Evolutionary conservation across 2,888 invertebrate genomes (phyloP), one percentile per base, ranked within the genome.

Genomic region (Hemicrepidius hirtus): DNA sequence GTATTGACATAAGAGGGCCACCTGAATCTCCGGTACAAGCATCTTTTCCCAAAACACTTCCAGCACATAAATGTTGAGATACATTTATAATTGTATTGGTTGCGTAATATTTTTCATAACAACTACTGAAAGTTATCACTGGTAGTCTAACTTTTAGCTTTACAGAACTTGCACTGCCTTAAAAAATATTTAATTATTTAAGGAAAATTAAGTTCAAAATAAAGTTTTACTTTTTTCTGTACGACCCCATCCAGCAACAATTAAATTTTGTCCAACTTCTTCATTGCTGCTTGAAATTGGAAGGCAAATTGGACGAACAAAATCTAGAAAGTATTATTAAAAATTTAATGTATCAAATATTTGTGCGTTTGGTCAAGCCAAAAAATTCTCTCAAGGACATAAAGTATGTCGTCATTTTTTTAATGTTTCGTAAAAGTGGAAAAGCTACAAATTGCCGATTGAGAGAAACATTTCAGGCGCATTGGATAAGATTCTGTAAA

Each of bases 21-120:
- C 94, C 94, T 0, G 93, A 93, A 78, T 94, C 94, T 0, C 94
- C 94, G 12, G 87, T 88, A 79, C 94, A 94, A 0, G 93, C 90
- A 79, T 94, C 94, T 78, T 91, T 88, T 1, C 89, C 89, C 66
- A 86, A 88, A 32, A 87, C 87, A 0, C 94, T 94, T 1, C 94
- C 94, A 7, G 93, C 94, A 80, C 94, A 94, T 0, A 94, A 79
- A 77, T 92, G 92, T 18, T 93, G 93, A 16, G 86, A 88, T 0
- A 89, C 86, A 0, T 87, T 87, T 32, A 92, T 82, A 1, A 83
- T 81, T 0, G 91, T 88, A 0, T 87, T 88, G 3, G 89, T 84
- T 0, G 82, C 78, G 10, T 83, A 82, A 78, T 91, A 90, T 55
- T 90, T 88, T 46, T 82, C 82, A 0, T 83, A 80, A 80, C 93